Conservation (phyloP, 2,888 invertebrate genomes). For the Philhelius pedissequus region DNA sequence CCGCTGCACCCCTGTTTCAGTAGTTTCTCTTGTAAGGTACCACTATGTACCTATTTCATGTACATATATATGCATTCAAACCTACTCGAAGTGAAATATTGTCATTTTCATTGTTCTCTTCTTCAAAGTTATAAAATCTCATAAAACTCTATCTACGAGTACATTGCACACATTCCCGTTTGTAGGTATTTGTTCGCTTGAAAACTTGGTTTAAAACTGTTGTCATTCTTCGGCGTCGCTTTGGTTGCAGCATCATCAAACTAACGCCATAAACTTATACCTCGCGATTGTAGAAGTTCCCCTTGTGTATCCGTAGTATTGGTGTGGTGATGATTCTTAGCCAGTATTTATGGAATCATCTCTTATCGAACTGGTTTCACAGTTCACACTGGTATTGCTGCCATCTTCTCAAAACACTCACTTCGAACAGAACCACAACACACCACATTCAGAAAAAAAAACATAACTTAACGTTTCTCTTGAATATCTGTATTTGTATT, state of each 20-base stretch:
- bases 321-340: conserved; percentile 50
- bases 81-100: neutral
- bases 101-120: neutral
- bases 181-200: neutral
- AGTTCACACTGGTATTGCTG: no score
- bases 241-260: neutral
- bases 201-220: neutral
- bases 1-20: neutral
- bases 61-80: neutral
- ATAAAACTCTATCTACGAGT: conserved; percentile 13
- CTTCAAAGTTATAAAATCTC: conserved; percentile 33
- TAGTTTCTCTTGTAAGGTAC: no score
- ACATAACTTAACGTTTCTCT: conserved; percentile 20
- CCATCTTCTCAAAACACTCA: conserved; percentile 1
- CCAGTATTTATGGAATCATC: conserved; percentile 56
- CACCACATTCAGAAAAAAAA: neutral
- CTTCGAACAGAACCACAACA: neutral
- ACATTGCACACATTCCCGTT: neutral
- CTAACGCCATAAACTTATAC: neutral
- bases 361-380: conserved; percentile 58
- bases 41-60: no score
- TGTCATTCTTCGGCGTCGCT: neutral
- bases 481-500: neutral
- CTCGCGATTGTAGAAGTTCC: neutral
- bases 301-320: conserved; percentile 34